These are phyloP conservation scores for Hoplostethus atlanticus DNA, from an alignment of 2,797 vertebrate genomes.

Conservation along the genomic window DNA sequence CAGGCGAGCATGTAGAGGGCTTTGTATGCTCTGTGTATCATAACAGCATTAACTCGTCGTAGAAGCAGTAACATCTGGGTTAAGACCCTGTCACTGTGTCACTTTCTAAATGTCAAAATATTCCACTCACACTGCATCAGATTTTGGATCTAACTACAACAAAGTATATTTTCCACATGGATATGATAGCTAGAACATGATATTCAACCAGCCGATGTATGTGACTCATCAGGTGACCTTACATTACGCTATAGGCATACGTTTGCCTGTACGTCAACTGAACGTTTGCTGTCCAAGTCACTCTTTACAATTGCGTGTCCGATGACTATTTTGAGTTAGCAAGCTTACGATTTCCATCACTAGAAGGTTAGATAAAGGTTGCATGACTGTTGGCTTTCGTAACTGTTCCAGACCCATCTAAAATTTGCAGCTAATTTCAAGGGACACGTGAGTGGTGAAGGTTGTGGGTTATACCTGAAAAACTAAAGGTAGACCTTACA, in stretches of 20 bases:
- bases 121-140: constrained; percentile 38
- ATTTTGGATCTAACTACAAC: constrained; percentile 34
- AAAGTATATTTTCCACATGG: constrained; percentile 2
- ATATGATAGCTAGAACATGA: constrained; percentile 5
- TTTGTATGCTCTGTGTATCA: constrained; percentile 63
- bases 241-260: neutral
- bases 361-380: neutral
- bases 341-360: neutral
- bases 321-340: neutral
- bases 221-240: neutral
- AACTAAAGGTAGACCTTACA: neutral
- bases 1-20: constrained; percentile 60
- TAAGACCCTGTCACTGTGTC: constrained; percentile 25
- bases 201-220: neutral
- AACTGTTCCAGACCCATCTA: no score
- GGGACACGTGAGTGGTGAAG: no score
- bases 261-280: neutral
- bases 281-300: neutral
- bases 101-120: constrained; percentile 22
- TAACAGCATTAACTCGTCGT: constrained; percentile 58
- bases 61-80: constrained; percentile 64
- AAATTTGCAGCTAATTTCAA: no score
- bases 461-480: neutral
- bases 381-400: no score
- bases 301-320: neutral